Conservation (phyloP, 2,797 vertebrate genomes). For the Myotis daubentonii region DNA sequence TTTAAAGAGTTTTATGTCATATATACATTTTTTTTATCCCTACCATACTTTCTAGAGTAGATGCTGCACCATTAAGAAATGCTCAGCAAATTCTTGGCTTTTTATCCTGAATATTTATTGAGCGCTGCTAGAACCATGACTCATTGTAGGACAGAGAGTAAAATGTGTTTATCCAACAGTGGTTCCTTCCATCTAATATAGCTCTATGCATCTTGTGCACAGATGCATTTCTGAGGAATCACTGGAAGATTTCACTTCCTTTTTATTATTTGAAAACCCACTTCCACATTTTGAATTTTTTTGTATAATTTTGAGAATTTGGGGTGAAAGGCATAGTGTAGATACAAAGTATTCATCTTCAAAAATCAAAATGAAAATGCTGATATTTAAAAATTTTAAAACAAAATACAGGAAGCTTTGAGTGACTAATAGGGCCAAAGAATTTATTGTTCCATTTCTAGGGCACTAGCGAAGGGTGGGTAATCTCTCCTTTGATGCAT, state of each 20-base stretch:
- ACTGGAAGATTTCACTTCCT: not conserved
- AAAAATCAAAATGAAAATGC: conserved; percentile 50
- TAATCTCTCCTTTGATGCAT: conserved; percentile 12
- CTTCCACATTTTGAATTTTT: not conserved
- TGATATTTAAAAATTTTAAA: conserved; percentile 29
- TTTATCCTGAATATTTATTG: not conserved
- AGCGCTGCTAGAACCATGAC: not conserved
- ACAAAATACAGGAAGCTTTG: not conserved
- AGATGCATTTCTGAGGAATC: not conserved
- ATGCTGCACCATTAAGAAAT: not conserved
- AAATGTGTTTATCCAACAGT: not conserved
- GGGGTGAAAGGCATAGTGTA: not conserved
- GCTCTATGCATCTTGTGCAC: not conserved
- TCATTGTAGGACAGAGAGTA: not conserved
- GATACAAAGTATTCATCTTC: not conserved
- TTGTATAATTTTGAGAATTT: conserved; percentile 26
- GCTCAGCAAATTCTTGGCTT: not conserved
- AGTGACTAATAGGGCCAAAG: not conserved
- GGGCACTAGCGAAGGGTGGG: not conserved
- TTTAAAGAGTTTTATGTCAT: conserved; percentile 57
- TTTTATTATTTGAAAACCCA: conserved; percentile 28
- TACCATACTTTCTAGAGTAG: not conserved
- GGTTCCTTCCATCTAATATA: not conserved
- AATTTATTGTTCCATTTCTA: conserved; percentile 17
- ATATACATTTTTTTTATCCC: not conserved